phyloP scores from a whole-genome alignment of 2,888 invertebrate species.

The Phragmatobia fuliginosa region DNA sequence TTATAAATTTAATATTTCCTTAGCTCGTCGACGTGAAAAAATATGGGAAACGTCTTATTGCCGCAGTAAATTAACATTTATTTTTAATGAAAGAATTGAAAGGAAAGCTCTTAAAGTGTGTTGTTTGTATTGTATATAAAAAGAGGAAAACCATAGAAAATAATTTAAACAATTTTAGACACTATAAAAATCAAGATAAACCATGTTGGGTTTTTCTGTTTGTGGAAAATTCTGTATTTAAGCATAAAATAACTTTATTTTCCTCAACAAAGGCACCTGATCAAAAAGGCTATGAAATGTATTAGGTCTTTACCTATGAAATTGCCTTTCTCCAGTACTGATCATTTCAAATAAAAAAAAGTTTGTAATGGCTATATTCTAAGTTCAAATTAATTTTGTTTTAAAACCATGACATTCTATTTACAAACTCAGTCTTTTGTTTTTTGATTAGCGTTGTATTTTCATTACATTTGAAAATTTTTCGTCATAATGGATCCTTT shows the following conservation, averaged over 20 bases:
- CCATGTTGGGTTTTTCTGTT: constrained; percentile 8
- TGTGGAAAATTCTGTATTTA: not conserved
- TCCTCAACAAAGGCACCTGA: not conserved
- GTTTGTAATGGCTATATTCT: too few relatives aligned
- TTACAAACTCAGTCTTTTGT: too few relatives aligned
- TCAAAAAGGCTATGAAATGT: not conserved
- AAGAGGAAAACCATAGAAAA: not conserved
- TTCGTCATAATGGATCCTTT: too few relatives aligned
- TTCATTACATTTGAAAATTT: too few relatives aligned
- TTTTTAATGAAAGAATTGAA: constrained; percentile 46
- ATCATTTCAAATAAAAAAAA: too few relatives aligned
- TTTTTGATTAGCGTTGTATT: too few relatives aligned
- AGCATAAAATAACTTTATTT: not conserved
- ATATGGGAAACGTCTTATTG: constrained; percentile 55
- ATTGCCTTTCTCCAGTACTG: too few relatives aligned
- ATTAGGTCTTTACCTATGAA: too few relatives aligned
- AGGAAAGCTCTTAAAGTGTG: constrained; percentile 30
- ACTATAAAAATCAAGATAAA: not conserved
- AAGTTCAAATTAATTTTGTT: too few relatives aligned
- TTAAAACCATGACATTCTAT: too few relatives aligned
- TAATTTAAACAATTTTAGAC: not conserved
- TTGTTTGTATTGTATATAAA: constrained; percentile 24
- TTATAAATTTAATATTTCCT: constrained; percentile 57
- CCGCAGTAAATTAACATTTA: constrained; percentile 57
- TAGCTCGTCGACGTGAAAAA: constrained; percentile 48